A percentile compares a stretch with the other conserved stretches of the same genome.
These are phyloP conservation scores for Poeciliopsis presidionis DNA, from an alignment of 2,797 vertebrate genomes.

Conservation along the genomic window DNA sequence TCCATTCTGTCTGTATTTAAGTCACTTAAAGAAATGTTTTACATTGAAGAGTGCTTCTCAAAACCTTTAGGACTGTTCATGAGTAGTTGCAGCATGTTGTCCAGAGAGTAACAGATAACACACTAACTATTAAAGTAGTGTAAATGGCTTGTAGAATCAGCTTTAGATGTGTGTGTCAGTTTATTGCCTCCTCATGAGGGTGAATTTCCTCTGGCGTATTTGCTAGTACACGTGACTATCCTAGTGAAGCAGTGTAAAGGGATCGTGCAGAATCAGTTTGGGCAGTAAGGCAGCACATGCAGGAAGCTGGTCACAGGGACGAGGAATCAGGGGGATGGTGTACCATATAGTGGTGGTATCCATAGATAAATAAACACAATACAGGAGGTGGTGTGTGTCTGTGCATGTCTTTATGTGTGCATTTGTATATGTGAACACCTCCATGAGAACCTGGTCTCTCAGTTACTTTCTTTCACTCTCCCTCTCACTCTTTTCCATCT, in stretches of 20 bases:
- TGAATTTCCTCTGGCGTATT: constrained; percentile 23
- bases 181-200: constrained; percentile 27
- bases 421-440: constrained; percentile 58
- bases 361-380: constrained; percentile 74
- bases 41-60: constrained; percentile 15
- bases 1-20: constrained; percentile 9
- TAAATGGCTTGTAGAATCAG: constrained; percentile 8
- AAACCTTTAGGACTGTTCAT: constrained; percentile 18
- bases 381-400: constrained; percentile 54
- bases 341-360: constrained; percentile 62
- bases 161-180: constrained; percentile 15
- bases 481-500: constrained; percentile 52
- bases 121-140: constrained; percentile 13
- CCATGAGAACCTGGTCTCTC: constrained; percentile 62
- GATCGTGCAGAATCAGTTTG: constrained; percentile 69
- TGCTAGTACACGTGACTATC: constrained; percentile 42
- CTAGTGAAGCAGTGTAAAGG: constrained; percentile 62
- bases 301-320: constrained; percentile 52
- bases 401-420: constrained; percentile 38
- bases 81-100: constrained; percentile 31
- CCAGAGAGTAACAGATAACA: constrained; percentile 6
- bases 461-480: constrained; percentile 43
- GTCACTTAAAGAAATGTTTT: constrained; percentile 19
- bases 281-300: constrained; percentile 74
- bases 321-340: constrained; percentile 43